Conservation (phyloP, 2,888 invertebrate genomes). For the Pterobdella sp. region DNA sequence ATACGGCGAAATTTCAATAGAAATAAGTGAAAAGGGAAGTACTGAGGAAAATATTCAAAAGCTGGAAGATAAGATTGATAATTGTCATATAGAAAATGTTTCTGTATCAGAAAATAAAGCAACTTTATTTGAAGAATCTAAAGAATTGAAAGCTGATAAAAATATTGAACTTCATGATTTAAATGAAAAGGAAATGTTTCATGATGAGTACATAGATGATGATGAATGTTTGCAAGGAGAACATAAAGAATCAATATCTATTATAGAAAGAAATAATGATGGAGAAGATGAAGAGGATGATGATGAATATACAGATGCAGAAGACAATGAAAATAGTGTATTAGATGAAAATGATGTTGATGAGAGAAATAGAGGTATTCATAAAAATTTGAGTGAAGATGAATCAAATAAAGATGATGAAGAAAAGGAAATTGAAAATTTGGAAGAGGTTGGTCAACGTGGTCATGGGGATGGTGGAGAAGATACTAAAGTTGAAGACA, state of each 20-base stretch:
- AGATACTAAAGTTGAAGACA: constrained; percentile 81
- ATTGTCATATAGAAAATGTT: too few species aligned
- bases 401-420: neutral
- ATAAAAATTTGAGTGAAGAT: neutral
- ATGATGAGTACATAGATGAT: constrained; percentile 5
- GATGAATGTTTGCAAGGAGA: neutral
- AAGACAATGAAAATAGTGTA: neutral
- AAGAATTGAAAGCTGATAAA: too few species aligned
- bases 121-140: neutral
- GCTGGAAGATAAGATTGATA: too few species aligned
- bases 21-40: too few species aligned
- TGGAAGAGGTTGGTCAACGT: constrained; percentile 3
- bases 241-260: neutral
- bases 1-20: too few species aligned
- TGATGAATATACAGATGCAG: constrained; percentile 14
- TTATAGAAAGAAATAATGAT: neutral
- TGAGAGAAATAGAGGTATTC: neutral
- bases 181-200: too few species aligned
- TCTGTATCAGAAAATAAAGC: too few species aligned
- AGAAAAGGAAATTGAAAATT: neutral
- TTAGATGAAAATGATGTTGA: neutral
- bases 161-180: too few species aligned
- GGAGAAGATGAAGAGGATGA: constrained; percentile 1
- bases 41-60: too few species aligned
- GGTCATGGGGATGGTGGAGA: constrained; percentile 58